Evolutionary conservation across 1,140 invertebrate species (phyloP).

Genomic region (Maconellicoccus hirsutus): DNA sequence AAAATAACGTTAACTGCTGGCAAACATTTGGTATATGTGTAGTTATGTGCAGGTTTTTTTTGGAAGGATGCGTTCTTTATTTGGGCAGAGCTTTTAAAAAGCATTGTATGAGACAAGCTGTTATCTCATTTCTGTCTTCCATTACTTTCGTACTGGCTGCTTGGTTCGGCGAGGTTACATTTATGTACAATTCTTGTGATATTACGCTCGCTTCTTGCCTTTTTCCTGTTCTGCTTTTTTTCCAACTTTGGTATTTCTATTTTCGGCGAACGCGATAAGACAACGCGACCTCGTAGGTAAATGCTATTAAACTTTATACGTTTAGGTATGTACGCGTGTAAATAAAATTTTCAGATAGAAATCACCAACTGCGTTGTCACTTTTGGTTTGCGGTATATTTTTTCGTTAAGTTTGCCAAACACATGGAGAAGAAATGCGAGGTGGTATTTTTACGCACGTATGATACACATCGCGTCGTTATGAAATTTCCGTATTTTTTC

Average conservation of each 20-base stretch:
- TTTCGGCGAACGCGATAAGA: not conserved
- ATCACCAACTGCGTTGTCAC: not conserved
- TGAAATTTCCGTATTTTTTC: too few species aligned
- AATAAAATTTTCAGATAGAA: not conserved
- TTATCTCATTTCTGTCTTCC: not conserved
- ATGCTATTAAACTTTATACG: not conserved
- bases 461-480: too few species aligned
- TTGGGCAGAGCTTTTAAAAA: conserved; percentile 1
- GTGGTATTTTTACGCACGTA: too few species aligned
- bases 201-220: too few species aligned
- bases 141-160: not conserved
- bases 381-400: not conserved
- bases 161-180: too few species aligned
- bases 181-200: too few species aligned
- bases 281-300: not conserved
- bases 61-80: too few species aligned
- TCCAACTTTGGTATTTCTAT: not conserved
- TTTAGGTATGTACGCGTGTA: too few species aligned
- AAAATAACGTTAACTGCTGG: not conserved
- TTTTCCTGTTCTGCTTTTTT: too few species aligned
- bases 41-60: not conserved
- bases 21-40: not conserved
- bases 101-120: not conserved
- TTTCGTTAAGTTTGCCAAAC: too few species aligned
- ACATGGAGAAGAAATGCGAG: too few species aligned